Evolutionary conservation across 23 tunicate species (phyloP).

Genomic region (Styela clava): DNA sequence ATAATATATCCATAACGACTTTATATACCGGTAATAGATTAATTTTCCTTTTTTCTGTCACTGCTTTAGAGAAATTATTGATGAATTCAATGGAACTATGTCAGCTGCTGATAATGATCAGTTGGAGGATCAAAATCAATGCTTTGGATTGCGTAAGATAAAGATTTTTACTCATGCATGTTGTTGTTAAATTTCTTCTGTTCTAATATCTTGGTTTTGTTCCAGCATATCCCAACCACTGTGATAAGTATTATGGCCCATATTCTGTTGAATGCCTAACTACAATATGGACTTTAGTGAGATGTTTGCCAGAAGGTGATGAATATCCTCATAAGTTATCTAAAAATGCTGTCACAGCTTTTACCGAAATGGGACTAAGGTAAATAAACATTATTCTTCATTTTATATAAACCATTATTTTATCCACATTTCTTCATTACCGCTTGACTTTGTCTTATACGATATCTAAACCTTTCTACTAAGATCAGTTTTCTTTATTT

Average conservation of each 20-base stretch:
- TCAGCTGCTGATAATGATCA: constrained; percentile 27
- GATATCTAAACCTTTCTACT: too few species aligned
- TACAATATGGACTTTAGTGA: constrained; percentile 11
- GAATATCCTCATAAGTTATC: constrained; percentile 24
- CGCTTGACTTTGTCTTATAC: too few species aligned
- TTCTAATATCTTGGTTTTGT: not conserved
- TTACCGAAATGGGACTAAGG: constrained; percentile 17
- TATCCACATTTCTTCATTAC: too few species aligned
- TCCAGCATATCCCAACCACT: not conserved
- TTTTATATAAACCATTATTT: too few species aligned
- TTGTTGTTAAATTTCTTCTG: not conserved
- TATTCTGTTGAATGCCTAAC: constrained; percentile 21
- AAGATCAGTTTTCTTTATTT: too few species aligned
- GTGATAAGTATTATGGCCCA: constrained; percentile 21
- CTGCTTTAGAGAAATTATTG: constrained; percentile 7
- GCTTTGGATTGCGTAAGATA: constrained; percentile 24
- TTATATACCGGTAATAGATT: not conserved
- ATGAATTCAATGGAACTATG: constrained; percentile 24
- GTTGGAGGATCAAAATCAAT: not conserved
- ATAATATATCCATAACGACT: too few species aligned
- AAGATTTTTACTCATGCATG: too few species aligned
- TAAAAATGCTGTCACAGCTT: not conserved
- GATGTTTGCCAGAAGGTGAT: constrained; percentile 17
- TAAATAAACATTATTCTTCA: not conserved
- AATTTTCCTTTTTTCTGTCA: too few species aligned